Percentiles rank a stretch among this genome's conserved stretches.
These are phyloP conservation scores for Drosophila ananassae DNA, from an alignment of 1,140 invertebrate genomes.

Conservation along the genomic window DNA sequence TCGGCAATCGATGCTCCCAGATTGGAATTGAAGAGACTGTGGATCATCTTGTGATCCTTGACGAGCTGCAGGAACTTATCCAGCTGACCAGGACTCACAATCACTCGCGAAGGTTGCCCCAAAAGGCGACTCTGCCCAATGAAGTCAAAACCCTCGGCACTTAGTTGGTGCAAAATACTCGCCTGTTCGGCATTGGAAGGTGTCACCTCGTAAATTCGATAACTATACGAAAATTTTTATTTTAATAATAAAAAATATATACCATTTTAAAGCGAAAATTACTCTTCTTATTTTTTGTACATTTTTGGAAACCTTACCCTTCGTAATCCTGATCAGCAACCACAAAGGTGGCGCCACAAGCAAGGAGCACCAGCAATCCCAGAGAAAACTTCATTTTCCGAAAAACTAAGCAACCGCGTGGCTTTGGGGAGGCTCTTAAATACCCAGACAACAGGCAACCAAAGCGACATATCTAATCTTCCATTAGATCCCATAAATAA, in stretches of 20 bases:
- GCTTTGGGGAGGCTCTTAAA: slow-evolving; percentile 35
- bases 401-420: slow-evolving; percentile 45
- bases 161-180: slow-evolving; percentile 42
- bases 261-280: too few relatives aligned
- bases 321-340: slow-evolving; percentile 48
- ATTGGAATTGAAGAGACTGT: slow-evolving; percentile 52
- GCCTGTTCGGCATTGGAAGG: slow-evolving; percentile 42
- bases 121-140: slow-evolving; percentile 45
- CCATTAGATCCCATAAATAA: slow-evolving; percentile 31
- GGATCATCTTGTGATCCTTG: slow-evolving; percentile 12
- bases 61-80: slow-evolving; percentile 48
- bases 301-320: slow-evolving; percentile 33
- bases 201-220: slow-evolving; percentile 70
- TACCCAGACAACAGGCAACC: slow-evolving; percentile 21
- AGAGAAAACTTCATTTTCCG: slow-evolving; percentile 42
- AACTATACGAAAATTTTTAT: slow-evolving; percentile 18
- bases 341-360: slow-evolving; percentile 28
- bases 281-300: not conserved
- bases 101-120: slow-evolving; percentile 38
- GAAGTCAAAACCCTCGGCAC: slow-evolving; percentile 62
- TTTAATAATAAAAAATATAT: slow-evolving; percentile 30
- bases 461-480: slow-evolving; percentile 50
- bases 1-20: slow-evolving; percentile 52
- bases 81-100: slow-evolving; percentile 61
- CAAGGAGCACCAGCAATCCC: slow-evolving; percentile 41